These are phyloP conservation scores for Clepsis dumicolana DNA, from an alignment of 2,888 invertebrate genomes.

Conservation along the genomic window DNA sequence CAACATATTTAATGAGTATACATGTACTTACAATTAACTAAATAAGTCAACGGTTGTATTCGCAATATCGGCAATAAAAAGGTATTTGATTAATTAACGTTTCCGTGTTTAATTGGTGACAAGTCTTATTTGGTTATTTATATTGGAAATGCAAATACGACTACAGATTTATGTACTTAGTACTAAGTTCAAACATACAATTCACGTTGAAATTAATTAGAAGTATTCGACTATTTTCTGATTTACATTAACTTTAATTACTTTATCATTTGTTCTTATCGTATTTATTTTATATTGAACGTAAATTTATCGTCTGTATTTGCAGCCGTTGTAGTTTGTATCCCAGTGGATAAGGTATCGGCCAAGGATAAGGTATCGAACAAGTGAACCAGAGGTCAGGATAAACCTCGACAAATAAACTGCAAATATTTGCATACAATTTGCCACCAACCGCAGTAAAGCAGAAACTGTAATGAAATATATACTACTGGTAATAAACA, in stretches of 20 bases:
- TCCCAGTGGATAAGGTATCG: conserved; percentile 14
- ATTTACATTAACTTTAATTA: not conserved
- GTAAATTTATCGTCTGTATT: not conserved
- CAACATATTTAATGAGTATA: conserved; percentile 38
- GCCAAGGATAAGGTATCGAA: conserved; percentile 10
- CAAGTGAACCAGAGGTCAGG: conserved; percentile 17
- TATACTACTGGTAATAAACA: not conserved
- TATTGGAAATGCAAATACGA: not conserved
- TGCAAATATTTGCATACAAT: conserved; percentile 4
- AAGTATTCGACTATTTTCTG: not conserved
- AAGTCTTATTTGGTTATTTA: not conserved
- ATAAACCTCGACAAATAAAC: not conserved
- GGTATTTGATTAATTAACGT: conserved; percentile 1
- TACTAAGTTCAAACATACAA: not conserved
- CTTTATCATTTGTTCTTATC: not conserved
- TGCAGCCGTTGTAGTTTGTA: not conserved
- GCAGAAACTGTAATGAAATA: not conserved
- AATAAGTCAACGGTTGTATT: conserved; percentile 19
- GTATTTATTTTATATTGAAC: not conserved
- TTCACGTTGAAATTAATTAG: not conserved
- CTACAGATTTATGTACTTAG: not conserved
- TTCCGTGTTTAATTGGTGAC: not conserved
- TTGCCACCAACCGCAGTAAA: not conserved
- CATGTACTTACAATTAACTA: conserved; percentile 37
- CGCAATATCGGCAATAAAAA: conserved; percentile 28